Percentiles rank a stretch among this genome's conserved stretches.
phyloP scores from a whole-genome alignment of 2,113 vertebrate species.

The Mesembrinibis cayennensis region DNA sequence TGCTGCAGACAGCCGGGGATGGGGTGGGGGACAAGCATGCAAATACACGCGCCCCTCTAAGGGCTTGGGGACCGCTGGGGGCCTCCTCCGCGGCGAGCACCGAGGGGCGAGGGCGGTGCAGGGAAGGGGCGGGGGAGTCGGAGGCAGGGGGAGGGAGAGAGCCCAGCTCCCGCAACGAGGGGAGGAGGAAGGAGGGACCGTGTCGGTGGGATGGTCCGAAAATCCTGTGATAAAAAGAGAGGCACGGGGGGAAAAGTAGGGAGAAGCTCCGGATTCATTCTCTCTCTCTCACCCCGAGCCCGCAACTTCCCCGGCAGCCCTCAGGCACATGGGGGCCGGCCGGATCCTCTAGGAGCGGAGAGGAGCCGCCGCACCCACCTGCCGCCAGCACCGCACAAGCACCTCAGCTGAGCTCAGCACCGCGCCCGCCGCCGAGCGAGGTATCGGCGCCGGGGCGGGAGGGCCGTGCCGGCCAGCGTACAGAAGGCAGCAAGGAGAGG shows the following conservation, averaged over 20 bases:
- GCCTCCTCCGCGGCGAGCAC: neutral
- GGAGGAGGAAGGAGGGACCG: constrained; percentile 50
- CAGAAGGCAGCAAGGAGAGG: neutral
- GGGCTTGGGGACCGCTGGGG: neutral
- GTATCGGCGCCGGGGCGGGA: neutral
- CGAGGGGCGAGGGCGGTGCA: neutral
- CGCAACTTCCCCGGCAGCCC: neutral
- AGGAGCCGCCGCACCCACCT: neutral
- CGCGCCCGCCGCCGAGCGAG: neutral
- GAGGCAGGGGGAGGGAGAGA: neutral
- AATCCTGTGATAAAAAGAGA: constrained; percentile 68
- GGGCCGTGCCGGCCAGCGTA: neutral
- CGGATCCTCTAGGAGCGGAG: neutral
- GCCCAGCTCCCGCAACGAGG: neutral
- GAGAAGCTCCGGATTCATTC: neutral
- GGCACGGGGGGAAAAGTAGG: constrained; percentile 23
- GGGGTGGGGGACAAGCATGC: neutral
- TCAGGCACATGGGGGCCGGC: neutral
- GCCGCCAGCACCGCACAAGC: neutral
- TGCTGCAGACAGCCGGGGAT: neutral
- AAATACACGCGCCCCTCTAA: neutral
- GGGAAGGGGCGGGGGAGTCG: neutral
- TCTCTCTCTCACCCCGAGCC: neutral
- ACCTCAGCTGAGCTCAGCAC: neutral
- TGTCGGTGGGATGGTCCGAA: constrained; percentile 69